Base-by-base conservation (phyloP, 1,140 invertebrate genomes). In the Eupristina koningsbergeri region DNA sequence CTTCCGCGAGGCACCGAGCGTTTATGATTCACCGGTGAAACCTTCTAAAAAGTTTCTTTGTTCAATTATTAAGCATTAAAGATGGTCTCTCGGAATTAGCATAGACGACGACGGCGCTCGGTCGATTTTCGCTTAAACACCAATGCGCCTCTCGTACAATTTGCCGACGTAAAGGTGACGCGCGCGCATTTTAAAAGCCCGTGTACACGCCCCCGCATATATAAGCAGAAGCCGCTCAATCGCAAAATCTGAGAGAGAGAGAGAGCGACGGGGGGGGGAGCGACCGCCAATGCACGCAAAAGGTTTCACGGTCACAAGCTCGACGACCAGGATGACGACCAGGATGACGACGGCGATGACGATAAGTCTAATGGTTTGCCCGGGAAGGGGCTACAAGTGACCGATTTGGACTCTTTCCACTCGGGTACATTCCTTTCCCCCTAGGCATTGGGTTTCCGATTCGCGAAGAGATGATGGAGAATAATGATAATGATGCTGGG, bases 181-280 rank as follows among this genome's bases (percentile, higher is more conserved):
- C 53, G 47, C 47, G 47, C 47, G 76, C 29, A 19, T 26, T 45
- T 39, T 45, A 77, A 61, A 53, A 26, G 19, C 47, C 26, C 8
- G 67, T 8, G n/a, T n/a, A n/a, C n/a, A n/a, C n/a, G 41, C 41
- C 7, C 17, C 17, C 50, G 50, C 53, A 34, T 47, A n/a, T 41
- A 79, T 74, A 84, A 76, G 83, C 83, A 80, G 78, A 84, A 84
- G 77, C 78, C 83, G 78, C 31, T 80, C 69, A 84, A 84, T 80
- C 81, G 31, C 77, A 47, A 61, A 83, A 79, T 83, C 75, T 83
- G 36, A 58, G 9, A 67, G n/a, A n/a, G n/a, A n/a, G n/a, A n/a
- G n/a, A n/a, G n/a, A n/a, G n/a, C n/a, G n/a, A n/a, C n/a, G n/a
- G n/a, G n/a, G n/a, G n/a, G n/a, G n/a, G 47, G 15, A 8, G 22